Conservation (phyloP, 2,113 vertebrate species). For the Drymodes brunneopygia region DNA sequence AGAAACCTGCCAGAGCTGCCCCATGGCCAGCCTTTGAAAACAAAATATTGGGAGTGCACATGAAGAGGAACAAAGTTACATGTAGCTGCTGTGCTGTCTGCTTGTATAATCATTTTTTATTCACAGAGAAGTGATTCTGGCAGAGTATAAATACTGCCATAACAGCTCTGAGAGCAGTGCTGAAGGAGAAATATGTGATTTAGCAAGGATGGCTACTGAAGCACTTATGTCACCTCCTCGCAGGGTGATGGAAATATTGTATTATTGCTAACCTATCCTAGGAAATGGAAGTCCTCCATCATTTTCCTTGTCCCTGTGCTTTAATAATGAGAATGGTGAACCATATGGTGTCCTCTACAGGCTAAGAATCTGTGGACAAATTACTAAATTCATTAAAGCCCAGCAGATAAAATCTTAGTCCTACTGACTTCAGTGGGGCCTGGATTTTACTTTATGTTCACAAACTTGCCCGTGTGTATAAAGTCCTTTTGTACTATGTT, state of each 20-base stretch:
- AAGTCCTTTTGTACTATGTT: neutral
- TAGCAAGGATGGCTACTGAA: slow-evolving; percentile 23
- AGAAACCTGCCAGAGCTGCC: neutral
- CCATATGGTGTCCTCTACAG: neutral
- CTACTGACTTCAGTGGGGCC: neutral
- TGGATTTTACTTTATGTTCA: neutral
- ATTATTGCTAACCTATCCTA: slow-evolving; percentile 4
- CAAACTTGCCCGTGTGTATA: neutral
- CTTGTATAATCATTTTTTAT: slow-evolving; percentile 8
- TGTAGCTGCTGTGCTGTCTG: neutral
- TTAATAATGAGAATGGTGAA: neutral
- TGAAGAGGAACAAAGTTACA: neutral
- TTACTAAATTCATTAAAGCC: neutral
- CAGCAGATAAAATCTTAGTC: neutral
- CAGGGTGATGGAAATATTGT: neutral
- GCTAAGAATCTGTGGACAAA: neutral
- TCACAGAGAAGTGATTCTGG: neutral
- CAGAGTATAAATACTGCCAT: neutral
- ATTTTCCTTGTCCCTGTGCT: neutral
- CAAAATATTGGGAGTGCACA: neutral
- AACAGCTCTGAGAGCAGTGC: neutral
- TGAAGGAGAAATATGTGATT: slow-evolving; percentile 43
- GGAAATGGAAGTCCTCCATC: neutral
- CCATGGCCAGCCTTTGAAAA: neutral
- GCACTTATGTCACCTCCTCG: neutral